Conservation (phyloP, 1,140 invertebrate species). For the Mamestra configurata region DNA sequence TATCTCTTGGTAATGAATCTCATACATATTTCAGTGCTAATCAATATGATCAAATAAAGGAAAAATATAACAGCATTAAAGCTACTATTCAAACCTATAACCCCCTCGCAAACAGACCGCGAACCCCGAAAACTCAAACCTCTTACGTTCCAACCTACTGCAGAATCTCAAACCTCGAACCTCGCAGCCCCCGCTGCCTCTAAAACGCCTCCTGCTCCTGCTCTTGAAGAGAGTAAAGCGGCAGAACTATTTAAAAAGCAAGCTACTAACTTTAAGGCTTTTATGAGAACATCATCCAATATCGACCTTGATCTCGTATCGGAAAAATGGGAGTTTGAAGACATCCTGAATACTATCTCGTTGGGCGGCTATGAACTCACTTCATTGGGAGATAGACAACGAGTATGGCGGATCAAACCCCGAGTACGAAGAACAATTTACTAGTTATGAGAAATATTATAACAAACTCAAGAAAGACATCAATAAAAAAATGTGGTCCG, state of each 20-base stretch:
- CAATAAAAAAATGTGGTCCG: too few species aligned
- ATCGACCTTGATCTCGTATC: background rate
- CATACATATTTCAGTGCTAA: conserved; percentile 50
- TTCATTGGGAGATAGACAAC: conserved; percentile 58
- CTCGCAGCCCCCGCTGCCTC: background rate
- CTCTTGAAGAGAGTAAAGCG: background rate
- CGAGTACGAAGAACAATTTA: too few species aligned
- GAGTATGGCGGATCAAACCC: too few species aligned
- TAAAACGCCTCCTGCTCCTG: background rate
- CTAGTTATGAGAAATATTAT: too few species aligned
- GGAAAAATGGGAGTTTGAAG: conserved; percentile 53
- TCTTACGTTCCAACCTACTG: conserved; percentile 6
- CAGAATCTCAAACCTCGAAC: background rate
- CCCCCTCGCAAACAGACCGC: background rate
- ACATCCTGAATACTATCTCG: conserved; percentile 54
- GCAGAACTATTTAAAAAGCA: conserved; percentile 9
- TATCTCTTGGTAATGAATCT: conserved; percentile 22
- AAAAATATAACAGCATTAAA: conserved; percentile 42
- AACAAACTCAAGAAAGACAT: too few species aligned
- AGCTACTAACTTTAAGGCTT: conserved; percentile 7
- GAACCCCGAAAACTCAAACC: conserved; percentile 14
- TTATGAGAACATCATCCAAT: background rate
- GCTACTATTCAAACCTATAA: conserved; percentile 20
- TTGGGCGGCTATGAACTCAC: conserved; percentile 52
- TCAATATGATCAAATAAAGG: conserved; percentile 41